Base-by-base conservation (phyloP, 2,888 invertebrate species). In the Lamproptera curius region DNA sequence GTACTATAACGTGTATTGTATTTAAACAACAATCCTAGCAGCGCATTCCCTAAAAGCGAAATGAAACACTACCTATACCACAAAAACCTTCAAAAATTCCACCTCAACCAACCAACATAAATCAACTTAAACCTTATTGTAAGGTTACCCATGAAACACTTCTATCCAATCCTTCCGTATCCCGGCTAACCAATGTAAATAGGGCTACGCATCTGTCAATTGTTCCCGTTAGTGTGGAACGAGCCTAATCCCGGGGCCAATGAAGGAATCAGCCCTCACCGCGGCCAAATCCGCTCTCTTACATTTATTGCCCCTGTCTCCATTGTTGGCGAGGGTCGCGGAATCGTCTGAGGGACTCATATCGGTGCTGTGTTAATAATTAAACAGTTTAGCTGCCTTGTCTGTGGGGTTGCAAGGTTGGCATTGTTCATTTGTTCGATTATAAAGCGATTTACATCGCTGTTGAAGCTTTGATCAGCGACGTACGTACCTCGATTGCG, bases 191-290 rank as follows among this genome's bases (percentile, higher is more conserved):
- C 37, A 17, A 16, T 37, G 34, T 46, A 23, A 20, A 14, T 4
- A 16, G 14, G 4, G n/a, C 42, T 48, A 46, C 46, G 8, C 35
- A 49, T 41, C 54, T 49, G 52, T 49, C 47, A 40, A 51, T 39
- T 42, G 48, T 50, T 42, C 50, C 51, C 50, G 41, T 50, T 47
- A 50, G 42, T 11, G 31, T 47, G 50, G 53, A 50, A 53, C 55
- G 53, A 55, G 50, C 55, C 61, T 70, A 70, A 75, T 68, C 67
- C 73, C 59, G 55, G 58, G 59, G 61, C 62, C 69, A 71, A 70
- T 73, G 64, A 67, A 63, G 59, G 55, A 46, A 54, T 3, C 50
- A 51, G 49, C 53, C 54, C 54, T 51, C 54, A 43, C 35, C 36
- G 13, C 9, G n/a, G 10, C 31, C 31, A 31, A n/a, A 9, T n/a